Percentiles rank a stretch among this genome's conserved stretches.
phyloP scores from a whole-genome alignment of 2,113 vertebrate genomes.

The Rattus rattus region DNA sequence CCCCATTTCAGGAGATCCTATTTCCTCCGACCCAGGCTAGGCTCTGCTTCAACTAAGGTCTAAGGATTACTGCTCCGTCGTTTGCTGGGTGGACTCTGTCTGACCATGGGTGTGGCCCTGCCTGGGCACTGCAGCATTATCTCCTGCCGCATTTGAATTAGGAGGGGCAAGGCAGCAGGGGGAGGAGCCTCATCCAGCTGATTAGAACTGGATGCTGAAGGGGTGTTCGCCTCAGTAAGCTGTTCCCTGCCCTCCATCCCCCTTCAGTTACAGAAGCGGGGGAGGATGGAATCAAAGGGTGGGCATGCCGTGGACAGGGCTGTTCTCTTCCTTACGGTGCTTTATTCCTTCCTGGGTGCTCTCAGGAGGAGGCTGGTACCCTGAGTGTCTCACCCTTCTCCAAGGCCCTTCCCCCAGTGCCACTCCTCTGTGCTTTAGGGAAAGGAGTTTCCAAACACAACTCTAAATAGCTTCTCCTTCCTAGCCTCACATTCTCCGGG shows the following conservation, averaged over 20 bases:
- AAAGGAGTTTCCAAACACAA: neutral
- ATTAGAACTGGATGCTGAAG: neutral
- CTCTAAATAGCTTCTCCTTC: neutral
- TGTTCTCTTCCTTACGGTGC: neutral
- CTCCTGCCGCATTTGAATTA: slow-evolving; percentile 43
- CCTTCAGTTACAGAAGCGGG: neutral
- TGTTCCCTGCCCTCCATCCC: neutral
- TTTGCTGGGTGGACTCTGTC: neutral
- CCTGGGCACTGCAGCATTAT: slow-evolving; percentile 64
- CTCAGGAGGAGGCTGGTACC: neutral
- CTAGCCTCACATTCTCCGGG: neutral
- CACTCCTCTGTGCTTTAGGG: neutral
- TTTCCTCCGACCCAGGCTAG: neutral
- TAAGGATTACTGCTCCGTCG: neutral
- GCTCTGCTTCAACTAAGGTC: neutral
- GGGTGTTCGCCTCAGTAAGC: slow-evolving; percentile 33
- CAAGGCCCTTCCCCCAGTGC: too few species aligned
- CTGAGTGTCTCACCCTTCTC: neutral
- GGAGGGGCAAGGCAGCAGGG: slow-evolving; percentile 15
- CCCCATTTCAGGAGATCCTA: neutral
- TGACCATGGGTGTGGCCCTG: neutral
- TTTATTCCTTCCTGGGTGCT: neutral
- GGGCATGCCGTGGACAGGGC: accelerated
- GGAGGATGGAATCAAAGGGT: neutral
- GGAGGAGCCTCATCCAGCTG: slow-evolving; percentile 57